Base-by-base conservation (phyloP, 2,888 invertebrate genomes). In the Sarcophaga variegata region DNA sequence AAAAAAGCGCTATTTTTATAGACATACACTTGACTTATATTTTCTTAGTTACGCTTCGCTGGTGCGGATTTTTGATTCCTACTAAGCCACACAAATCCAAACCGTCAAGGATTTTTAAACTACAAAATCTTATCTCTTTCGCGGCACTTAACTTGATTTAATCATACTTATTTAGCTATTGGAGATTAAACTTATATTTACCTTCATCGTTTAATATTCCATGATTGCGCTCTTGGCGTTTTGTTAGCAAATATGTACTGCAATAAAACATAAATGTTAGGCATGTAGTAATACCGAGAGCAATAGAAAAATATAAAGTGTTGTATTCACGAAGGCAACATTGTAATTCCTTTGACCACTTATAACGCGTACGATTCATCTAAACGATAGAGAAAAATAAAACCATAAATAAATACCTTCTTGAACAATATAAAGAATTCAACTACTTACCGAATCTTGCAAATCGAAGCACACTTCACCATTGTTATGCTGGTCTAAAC, bases 301-400 rank as follows among this genome's bases (percentile, higher is more conserved):
- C 89, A 17, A 89, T 64, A 0, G 91, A 20, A 77, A 92, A 93
- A 0, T 89, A 60, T 0, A 77, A 83, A 59, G 90, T 79, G 37
- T 89, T 89, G 14, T 89, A 89, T 27, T 91, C 89, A 0, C 93
- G 91, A 22, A 90, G 89, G 49, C 92, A 93, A 72, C 93, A 93
- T 0, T 91, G 89, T 0, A 91, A 83, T 3, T 89, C 89, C 69
- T 90, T 92, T 0, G 93, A 93, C 93, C 93, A 93, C 0, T 60
- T 47, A 0, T 87, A 84, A 2, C 93, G 91, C 0, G 93, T 92
- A 47, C 89, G 90, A 81, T 93, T 93, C 93, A 93, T 93, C 92
- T 93, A 54, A 49, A 2, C 54, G 12, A 10, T 17, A 12, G 0
- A 17, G 17, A 17, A 89, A 79, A 60, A 20, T 47, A 64, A 67